Base-by-base conservation (phyloP, 2,797 vertebrate species). In the Siniperca undulata region DNA sequence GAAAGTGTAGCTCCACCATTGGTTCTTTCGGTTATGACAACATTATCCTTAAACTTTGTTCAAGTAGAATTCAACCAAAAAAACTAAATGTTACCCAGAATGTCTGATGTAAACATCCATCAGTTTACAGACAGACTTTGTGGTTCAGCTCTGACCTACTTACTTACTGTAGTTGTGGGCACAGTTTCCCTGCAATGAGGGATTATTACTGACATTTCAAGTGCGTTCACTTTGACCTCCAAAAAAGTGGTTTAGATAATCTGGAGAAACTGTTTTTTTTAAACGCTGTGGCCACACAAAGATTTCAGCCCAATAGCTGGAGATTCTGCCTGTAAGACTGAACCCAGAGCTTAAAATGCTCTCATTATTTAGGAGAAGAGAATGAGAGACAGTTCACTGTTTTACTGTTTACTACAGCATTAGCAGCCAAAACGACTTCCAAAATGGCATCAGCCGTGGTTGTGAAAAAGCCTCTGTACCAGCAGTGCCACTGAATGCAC, bases 381-480 rank as follows among this genome's bases (percentile, higher is more conserved):
- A 30, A 7, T 8, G 7, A 2, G 4, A 34, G 40, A 20, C 7
- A 1, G 52, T 34, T 46, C 1, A 17, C 38, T 24, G 17, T 42
- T 34, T 46, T 1, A 17, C 38, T 24, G 17, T 42, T 42, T 42
- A 36, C 24, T 64, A 19, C 19, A 42, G 34, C 34, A 10, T 16
- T 10, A 38, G 67, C 66, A 34, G 61, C 44, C 8, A 14, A 19
- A 24, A 7, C 2, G 4, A 40, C 62, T 34, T 77, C 76, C 74
- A 86, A 30, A 75, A 70, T 44, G 65, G 70, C 60, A 0, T 81
- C 80, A 27, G 62, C 62, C 48, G 65, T 16, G 71, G 60, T 13
- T 19, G 24, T 24, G 55, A 42, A 7, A 14, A 19, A 7, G 80
- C 52, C 38, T 83, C 66, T 30, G 74, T 2, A 34, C 50, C 62